A percentile compares a stretch with the other conserved stretches of the same genome.
These are phyloP conservation scores for Pipa parva DNA, from an alignment of 2,113 vertebrate species.

Conservation along the genomic window DNA sequence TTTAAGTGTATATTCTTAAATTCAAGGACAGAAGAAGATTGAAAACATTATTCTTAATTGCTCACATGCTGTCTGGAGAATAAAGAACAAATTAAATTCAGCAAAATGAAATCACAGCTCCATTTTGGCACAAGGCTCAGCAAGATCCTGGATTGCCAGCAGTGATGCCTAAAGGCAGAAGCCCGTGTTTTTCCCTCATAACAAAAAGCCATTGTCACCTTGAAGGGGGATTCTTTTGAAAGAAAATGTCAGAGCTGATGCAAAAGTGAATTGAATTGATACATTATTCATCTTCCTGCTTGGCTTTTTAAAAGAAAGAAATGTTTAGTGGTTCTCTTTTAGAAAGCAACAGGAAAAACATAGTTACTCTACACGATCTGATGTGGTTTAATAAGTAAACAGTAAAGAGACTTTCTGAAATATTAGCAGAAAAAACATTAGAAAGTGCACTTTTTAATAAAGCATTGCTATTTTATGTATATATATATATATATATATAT, in stretches of 20 bases:
- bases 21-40: constrained; percentile 34
- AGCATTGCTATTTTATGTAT: no score
- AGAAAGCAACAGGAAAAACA: constrained; percentile 28
- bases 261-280: constrained; percentile 37
- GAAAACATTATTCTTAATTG: constrained; percentile 35
- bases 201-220: constrained; percentile 40
- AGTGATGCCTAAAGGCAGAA: constrained; percentile 58
- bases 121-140: constrained; percentile 66
- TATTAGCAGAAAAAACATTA: background rate
- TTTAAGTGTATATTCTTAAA: constrained; percentile 23
- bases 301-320: constrained; percentile 18
- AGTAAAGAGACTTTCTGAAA: constrained; percentile 5
- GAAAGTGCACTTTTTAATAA: no score
- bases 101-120: constrained; percentile 59
- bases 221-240: constrained; percentile 41
- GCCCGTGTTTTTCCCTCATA: constrained; percentile 37
- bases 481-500: constrained; percentile 51
- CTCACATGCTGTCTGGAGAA: constrained; percentile 24
- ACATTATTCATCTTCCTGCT: constrained; percentile 35
- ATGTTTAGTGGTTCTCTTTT: constrained; percentile 23
- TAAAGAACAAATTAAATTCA: constrained; percentile 52
- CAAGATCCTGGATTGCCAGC: constrained; percentile 60
- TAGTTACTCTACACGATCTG: constrained; percentile 16
- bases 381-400: constrained; percentile 17
- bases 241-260: constrained; percentile 34